Base-by-base conservation (phyloP, 2,888 invertebrate genomes). In the Zonitis immaculata region DNA sequence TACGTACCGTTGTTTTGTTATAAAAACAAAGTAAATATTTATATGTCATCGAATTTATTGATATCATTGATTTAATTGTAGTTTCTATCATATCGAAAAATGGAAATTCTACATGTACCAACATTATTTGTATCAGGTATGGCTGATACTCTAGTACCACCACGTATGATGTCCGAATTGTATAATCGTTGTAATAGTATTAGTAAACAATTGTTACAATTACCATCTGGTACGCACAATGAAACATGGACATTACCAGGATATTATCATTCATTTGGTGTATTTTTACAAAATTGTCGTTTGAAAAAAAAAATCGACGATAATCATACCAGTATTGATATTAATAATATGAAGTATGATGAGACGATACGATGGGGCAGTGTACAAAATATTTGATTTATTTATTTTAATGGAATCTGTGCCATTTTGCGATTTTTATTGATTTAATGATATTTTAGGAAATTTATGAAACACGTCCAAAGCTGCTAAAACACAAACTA, bases 1-100 rank as follows among this genome's bases (percentile, higher is more conserved):
- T 89, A 87, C 78, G 78, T 96, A 63, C 95, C 95, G 56, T 78
- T 84, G 63, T 81, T 88, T 75, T 88, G 87, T 73, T 93, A 90
- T 77, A 95, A 95, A 80, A 96, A 95, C 78, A 89, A 93, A 85
- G n/a, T n/a, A n/a, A n/a, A n/a, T n/a, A n/a, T n/a, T n/a, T n/a
- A n/a, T n/a, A n/a, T n/a, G n/a, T n/a, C n/a, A n/a, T n/a, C n/a
- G n/a, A n/a, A n/a, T n/a, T n/a, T n/a, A n/a, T n/a, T n/a, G n/a
- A n/a, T n/a, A n/a, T n/a, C n/a, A n/a, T n/a, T n/a, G n/a, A n/a
- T n/a, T n/a, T n/a, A n/a, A n/a, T n/a, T n/a, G n/a, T n/a, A n/a
- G n/a, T 90, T 85, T 74, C 73, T 85, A 73, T 90, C 90, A 47
- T 71, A 83, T 59, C 78, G 82, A 57, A 94, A 93, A 79, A 85